Base-by-base conservation (phyloP, 1,140 invertebrate species). In the Lamellibrachia luymesi region DNA sequence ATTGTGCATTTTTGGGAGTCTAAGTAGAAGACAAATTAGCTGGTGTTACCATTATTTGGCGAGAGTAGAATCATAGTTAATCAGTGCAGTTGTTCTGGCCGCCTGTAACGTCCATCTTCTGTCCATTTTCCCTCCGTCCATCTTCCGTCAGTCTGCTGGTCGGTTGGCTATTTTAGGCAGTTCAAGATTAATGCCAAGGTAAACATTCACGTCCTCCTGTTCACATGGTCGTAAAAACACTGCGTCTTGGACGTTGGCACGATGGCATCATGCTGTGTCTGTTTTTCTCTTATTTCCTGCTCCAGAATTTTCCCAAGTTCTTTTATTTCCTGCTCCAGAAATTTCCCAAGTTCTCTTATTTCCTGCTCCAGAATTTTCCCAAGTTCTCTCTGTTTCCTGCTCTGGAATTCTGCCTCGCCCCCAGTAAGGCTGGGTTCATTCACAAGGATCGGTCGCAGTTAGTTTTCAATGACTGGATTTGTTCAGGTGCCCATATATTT, bases 141-240 rank as follows among this genome's bases (percentile, higher is more conserved):
- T 80, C 64, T 80, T 22, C 6, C 64, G 5, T 22, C 4, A 17
- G 8, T 80, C 64, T 80, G 64, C 64, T 80, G 64, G 64, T 22
- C 52, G 52, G 17, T 38, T 22, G 64, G 13, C 64, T 80, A 80
- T 80, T 80, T 80, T 80, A 10, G 13, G 13, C 64, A 2, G 6
- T 80, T 80, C 64, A 80, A 80, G 64, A 80, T 80, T 22, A 80
- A 80, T 80, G 64, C 64, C 64, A 80, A 80, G 64, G 64, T 80
- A 80, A 80, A 80, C 64, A 80, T 10, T 80, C 64, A 22, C 64
- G 13, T 10, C 64, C 13, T 22, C 25, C 17, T 4, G 25, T 80
- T 80, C 64, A 80, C 4, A 80, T 80, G 64, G 13, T 80, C 64
- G 0, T 80, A 22, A 22, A 8, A 22, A 80, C 13, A 80, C 64